These are phyloP conservation scores for Ochropacha duplaris DNA, from an alignment of 2,888 invertebrate species.

Conservation along the genomic window DNA sequence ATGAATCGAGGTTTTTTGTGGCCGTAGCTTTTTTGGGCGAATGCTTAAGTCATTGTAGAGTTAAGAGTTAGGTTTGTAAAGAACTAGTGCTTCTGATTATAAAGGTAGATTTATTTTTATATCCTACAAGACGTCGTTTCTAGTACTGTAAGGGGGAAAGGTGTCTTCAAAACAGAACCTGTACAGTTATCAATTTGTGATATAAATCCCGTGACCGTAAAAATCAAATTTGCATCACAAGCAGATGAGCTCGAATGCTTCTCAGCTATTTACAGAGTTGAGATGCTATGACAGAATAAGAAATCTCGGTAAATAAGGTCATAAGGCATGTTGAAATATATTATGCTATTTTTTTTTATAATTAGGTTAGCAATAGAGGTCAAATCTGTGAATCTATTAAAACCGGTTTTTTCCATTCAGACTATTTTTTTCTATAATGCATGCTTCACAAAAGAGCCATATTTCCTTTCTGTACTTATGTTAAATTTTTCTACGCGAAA, in stretches of 20 bases:
- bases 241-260: not conserved
- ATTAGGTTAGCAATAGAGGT: too few species aligned
- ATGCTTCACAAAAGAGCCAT: not conserved
- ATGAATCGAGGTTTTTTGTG: not conserved
- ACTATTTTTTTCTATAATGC: too few species aligned
- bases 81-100: not conserved
- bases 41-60: not conserved
- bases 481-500: too few species aligned
- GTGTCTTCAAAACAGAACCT: not conserved
- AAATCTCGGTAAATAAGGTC: not conserved
- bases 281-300: not conserved
- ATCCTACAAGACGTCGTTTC: not conserved
- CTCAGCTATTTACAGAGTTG: not conserved
- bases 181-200: not conserved
- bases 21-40: not conserved
- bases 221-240: not conserved
- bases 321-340: not conserved
- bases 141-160: too few species aligned
- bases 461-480: too few species aligned
- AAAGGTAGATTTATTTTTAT: not conserved
- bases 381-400: too few species aligned
- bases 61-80: not conserved
- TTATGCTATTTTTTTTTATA: not conserved
- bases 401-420: too few species aligned
- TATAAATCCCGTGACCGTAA: not conserved